Conservation (phyloP, 1,140 invertebrate genomes). For the Drosophila ananassae region DNA sequence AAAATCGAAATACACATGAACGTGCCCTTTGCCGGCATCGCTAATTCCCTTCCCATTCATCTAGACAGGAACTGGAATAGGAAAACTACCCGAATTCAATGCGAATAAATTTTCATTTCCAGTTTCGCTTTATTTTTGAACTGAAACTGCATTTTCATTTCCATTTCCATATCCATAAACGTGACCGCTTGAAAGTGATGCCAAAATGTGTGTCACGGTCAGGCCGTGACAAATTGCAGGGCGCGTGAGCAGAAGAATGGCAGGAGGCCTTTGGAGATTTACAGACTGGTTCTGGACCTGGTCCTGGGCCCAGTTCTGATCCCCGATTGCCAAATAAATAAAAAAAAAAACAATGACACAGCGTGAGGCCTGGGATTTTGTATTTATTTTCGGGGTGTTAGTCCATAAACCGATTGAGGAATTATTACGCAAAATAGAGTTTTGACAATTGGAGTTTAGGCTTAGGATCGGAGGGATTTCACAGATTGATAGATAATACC, state of each 20-base stretch:
- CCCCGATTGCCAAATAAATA: conserved; percentile 29
- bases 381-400: conserved; percentile 6
- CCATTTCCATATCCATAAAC: conserved; percentile 39
- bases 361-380: conserved; percentile 48
- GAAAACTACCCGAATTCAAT: conserved; percentile 59
- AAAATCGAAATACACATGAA: conserved; percentile 45
- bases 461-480: background rate
- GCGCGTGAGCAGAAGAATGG: conserved; percentile 72
- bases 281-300: conserved; percentile 11
- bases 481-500: conserved; percentile 2
- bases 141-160: conserved; percentile 25
- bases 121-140: conserved; percentile 30
- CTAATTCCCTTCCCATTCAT: conserved; percentile 57
- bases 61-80: conserved; percentile 8
- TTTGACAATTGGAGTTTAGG: conserved; percentile 37
- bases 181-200: conserved; percentile 39
- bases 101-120: conserved; percentile 71
- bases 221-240: conserved; percentile 71
- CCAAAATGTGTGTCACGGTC: conserved; percentile 73
- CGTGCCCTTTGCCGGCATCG: conserved; percentile 69
- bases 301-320: conserved; percentile 18
- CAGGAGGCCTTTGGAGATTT: conserved; percentile 26
- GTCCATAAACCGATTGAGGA: conserved; percentile 65
- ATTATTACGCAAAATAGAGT: conserved; percentile 79
- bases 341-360: conserved; percentile 58